These are phyloP conservation scores for Melanerpes formicivorus DNA, from an alignment of 2,113 vertebrate genomes.

Conservation along the genomic window DNA sequence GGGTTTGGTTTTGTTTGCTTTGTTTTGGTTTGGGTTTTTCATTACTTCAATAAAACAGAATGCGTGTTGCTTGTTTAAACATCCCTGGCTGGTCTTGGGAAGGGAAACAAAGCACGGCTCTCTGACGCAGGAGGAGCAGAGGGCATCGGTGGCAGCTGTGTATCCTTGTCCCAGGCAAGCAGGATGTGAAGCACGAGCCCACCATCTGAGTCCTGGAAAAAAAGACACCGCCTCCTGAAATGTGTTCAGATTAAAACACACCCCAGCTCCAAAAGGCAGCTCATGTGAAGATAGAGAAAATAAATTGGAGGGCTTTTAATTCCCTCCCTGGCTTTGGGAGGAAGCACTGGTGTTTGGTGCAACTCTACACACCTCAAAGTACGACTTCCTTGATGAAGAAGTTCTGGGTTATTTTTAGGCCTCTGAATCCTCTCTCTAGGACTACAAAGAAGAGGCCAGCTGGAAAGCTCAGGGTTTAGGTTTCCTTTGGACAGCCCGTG, in stretches of 20 bases:
- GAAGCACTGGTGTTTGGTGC: neutral
- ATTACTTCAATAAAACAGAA: neutral
- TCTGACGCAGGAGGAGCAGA: neutral
- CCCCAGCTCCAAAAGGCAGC: neutral
- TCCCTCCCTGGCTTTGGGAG: neutral
- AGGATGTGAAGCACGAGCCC: neutral
- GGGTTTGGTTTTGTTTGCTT: too few relatives aligned
- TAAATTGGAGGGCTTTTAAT: neutral
- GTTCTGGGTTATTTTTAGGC: constrained; percentile 19
- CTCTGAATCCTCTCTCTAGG: neutral
- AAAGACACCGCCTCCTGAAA: neutral
- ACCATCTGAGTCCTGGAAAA: neutral
- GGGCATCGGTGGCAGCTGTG: neutral
- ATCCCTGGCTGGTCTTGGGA: neutral
- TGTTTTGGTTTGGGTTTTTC: neutral
- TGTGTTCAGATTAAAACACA: neutral
- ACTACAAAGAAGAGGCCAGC: neutral
- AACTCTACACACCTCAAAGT: neutral
- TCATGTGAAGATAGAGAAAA: neutral
- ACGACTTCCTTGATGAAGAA: neutral
- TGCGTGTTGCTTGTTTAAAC: neutral
- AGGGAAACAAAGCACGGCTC: neutral
- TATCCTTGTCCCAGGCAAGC: neutral
- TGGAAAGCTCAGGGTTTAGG: neutral
- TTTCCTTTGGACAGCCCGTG: rapidly evolving